A percentile compares a stretch with the other conserved stretches of the same genome.
Evolutionary conservation across 2,888 invertebrate species (phyloP).

Genomic region (Dicyrtoma fusca): DNA sequence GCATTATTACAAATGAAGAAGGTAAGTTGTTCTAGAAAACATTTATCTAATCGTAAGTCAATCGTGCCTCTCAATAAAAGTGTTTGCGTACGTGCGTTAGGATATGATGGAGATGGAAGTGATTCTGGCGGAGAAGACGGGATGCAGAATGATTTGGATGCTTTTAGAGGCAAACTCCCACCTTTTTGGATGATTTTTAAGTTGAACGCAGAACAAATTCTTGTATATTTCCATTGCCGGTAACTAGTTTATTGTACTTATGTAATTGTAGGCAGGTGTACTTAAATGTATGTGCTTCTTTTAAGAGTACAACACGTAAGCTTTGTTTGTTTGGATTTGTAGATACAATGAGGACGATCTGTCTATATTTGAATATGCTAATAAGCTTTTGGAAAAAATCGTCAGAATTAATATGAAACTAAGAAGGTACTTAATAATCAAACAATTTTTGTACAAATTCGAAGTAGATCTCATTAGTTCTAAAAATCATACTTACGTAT

Average conservation of each 20-base stretch:
- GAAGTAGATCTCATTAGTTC: not conserved
- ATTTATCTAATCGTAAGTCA: not conserved
- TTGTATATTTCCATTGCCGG: constrained; percentile 72
- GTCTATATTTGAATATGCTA: constrained; percentile 35
- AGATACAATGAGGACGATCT: constrained; percentile 50
- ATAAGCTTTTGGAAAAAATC: constrained; percentile 37
- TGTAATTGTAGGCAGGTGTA: too few relatives aligned
- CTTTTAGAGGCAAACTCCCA: constrained; percentile 65
- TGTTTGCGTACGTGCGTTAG: constrained; percentile 56
- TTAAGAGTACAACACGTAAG: too few relatives aligned
- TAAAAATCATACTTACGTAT: too few relatives aligned
- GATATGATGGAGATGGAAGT: constrained; percentile 69
- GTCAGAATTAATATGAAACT: constrained; percentile 35
- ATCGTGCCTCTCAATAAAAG: not conserved
- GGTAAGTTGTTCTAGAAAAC: constrained; percentile 46
- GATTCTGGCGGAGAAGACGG: constrained; percentile 66
- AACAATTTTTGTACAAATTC: too few relatives aligned
- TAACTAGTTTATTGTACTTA: constrained; percentile 57
- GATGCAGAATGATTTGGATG: constrained; percentile 64
- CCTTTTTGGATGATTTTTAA: constrained; percentile 74
- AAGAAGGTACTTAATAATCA: too few relatives aligned
- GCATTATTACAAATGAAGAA: constrained; percentile 58
- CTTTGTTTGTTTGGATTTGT: constrained; percentile 6
- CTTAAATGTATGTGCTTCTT: too few relatives aligned
- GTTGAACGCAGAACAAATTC: constrained; percentile 65